Base-by-base conservation (phyloP, 2,113 vertebrate species). In the Nothoprocta perdicaria region DNA sequence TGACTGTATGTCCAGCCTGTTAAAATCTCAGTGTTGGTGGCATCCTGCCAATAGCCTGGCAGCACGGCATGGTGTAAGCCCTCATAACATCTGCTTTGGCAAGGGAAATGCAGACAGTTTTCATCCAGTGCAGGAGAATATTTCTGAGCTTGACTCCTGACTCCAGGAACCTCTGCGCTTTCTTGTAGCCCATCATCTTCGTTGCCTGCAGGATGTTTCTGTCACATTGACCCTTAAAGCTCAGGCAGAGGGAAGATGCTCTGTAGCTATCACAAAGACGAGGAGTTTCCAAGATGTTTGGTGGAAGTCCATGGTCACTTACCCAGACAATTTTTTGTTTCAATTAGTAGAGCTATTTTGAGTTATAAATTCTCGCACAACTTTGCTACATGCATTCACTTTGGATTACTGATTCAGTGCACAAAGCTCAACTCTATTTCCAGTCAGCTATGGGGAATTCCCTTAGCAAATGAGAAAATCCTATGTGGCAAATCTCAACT, bases 81-180 rank as follows among this genome's bases (percentile, higher is more conserved):
- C 27, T 31, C 62, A 75, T 43, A 89, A 86, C 23, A 81, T 35
- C 43, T 73, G 38, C 72, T 73, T 80, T 35, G 53, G 67, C 79
- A 82, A 61, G 23, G 35, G 91, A 95, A 75, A 9, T 46, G 27
- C 53, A 33, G 24, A 33, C 17, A 48, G 26, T 33, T 61, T 33
- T 61, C 61, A 33, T 27, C 57, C 45, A 48, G 16, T n/a, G 26
- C 24, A 21, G 43, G 33, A 76, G n/a, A 33, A 38, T 13, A 24
- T 18, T 80, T 83, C 21, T 0, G 0, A 60, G 38, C 41, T 74
- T 80, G 11, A 67, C 33, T 77, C 84, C 4, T 2, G 31, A 29
- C 35, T 66, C 17, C 33, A 38, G 23, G 67, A 63, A 6, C 66
- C 69, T 63, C 63, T 31, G 40, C 84, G 67, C 50, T 65, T 87